These are phyloP conservation scores for Rhysida immarginata DNA, from an alignment of 1,140 invertebrate species.

Conservation along the genomic window DNA sequence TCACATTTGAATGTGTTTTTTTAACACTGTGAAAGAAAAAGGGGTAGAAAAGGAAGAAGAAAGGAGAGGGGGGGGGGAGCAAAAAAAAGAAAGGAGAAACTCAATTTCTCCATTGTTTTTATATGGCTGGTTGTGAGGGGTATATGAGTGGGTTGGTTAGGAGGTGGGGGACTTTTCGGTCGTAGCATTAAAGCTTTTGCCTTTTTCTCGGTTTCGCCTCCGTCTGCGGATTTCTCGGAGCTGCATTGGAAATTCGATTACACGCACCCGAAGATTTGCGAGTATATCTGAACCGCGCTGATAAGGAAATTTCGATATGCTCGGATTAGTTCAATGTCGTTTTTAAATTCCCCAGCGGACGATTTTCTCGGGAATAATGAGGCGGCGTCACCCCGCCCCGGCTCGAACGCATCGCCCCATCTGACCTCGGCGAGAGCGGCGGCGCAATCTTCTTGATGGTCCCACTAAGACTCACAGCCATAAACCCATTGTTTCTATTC, in stretches of 20 bases:
- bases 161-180: too few relatives aligned
- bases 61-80: too few relatives aligned
- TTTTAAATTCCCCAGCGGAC: slow-evolving; percentile 1
- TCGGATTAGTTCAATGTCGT: slow-evolving; percentile 6
- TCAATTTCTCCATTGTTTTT: too few relatives aligned
- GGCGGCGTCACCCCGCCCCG: background rate
- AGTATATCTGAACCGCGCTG: slow-evolving; percentile 4
- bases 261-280: slow-evolving; percentile 3
- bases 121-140: too few relatives aligned
- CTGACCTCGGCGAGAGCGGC: background rate
- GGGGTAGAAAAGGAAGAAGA: too few relatives aligned
- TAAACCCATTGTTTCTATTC: background rate
- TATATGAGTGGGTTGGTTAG: too few relatives aligned
- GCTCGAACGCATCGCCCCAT: background rate
- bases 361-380: slow-evolving; percentile 4
- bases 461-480: slow-evolving; percentile 1
- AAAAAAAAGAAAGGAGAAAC: too few relatives aligned
- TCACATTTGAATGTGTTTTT: too few relatives aligned
- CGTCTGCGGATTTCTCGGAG: background rate
- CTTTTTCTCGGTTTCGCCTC: background rate
- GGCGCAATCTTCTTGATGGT: slow-evolving; percentile 5
- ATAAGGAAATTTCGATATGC: slow-evolving; percentile 9
- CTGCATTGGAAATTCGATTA: slow-evolving; percentile 7
- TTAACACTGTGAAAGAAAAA: too few relatives aligned
- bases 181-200: too few relatives aligned